Evolutionary conservation across 2,113 vertebrate species (phyloP).

Genomic region (Neodontobutis hainanensis): DNA sequence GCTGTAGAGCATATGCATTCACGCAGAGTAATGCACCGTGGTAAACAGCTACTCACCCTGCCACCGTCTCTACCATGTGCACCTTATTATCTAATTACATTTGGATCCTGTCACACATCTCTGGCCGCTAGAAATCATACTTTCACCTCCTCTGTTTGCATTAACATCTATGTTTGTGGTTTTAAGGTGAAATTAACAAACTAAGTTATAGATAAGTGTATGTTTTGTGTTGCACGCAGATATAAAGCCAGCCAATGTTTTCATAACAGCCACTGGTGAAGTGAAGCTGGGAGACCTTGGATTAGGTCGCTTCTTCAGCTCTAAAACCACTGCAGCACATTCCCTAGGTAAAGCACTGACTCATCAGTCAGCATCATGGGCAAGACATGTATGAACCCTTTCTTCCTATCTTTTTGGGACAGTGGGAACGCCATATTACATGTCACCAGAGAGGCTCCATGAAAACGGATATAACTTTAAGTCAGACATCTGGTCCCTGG

Average conservation of each 20-base stretch:
- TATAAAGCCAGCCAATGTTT: conserved; percentile 95
- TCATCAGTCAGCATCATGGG: background rate
- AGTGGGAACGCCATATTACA: conserved; percentile 97
- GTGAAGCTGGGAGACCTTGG: conserved; percentile 95
- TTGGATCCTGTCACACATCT: background rate
- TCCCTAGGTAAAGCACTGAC: conserved; percentile 84
- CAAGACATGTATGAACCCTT: background rate
- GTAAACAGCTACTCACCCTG: conserved; percentile 59
- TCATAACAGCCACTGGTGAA: conserved; percentile 94
- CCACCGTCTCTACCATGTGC: background rate
- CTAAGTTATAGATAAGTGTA: conserved; percentile 2
- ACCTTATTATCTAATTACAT: background rate
- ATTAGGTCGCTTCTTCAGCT: conserved; percentile 94
- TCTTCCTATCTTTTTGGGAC: conserved; percentile 48
- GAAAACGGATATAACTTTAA: conserved; percentile 98
- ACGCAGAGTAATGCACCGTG: conserved; percentile 94
- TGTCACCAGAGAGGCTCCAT: conserved; percentile 96
- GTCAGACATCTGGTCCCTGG: conserved; percentile 97
- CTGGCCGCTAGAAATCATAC: background rate
- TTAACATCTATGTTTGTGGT: background rate
- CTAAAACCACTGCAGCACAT: conserved; percentile 94
- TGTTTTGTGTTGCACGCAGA: conserved; percentile 72
- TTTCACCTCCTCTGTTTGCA: background rate
- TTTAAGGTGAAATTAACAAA: too few relatives aligned
- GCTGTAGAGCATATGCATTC: conserved; percentile 97